phyloP scores from a whole-genome alignment of 2,797 vertebrate species.

The Oreonectes daqikongensis region DNA sequence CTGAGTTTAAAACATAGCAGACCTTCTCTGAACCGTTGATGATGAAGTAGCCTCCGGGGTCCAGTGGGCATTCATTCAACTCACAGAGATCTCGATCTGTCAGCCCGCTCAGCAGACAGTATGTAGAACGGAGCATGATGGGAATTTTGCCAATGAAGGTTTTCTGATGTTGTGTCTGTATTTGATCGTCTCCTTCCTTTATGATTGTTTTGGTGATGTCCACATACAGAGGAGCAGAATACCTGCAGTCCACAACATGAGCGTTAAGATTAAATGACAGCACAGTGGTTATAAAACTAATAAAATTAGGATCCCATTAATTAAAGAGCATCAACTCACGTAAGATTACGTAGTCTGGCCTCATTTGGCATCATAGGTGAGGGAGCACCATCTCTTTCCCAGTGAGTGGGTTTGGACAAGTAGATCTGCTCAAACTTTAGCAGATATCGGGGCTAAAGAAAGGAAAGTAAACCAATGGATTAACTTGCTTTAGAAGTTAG shows the following conservation, averaged over 20 bases:
- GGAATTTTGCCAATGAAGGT: conserved; percentile 99
- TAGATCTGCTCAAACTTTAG: conserved; percentile 99
- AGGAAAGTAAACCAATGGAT: not conserved
- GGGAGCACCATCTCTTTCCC: conserved; percentile 97
- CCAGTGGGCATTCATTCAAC: conserved; percentile 95
- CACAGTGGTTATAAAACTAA: too few relatives aligned
- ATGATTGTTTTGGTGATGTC: conserved; percentile 99
- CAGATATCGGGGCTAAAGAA: conserved; percentile 88
- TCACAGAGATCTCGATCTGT: conserved; percentile 97
- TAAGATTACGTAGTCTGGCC: conserved; percentile 93
- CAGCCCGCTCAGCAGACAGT: conserved; percentile 92
- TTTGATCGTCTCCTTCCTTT: conserved; percentile 95
- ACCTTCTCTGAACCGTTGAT: conserved; percentile 99
- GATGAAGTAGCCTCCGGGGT: conserved; percentile 98
- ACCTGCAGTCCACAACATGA: conserved; percentile 70
- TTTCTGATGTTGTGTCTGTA: conserved; percentile 98
- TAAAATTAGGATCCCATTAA: not conserved
- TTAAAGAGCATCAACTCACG: conserved; percentile 75
- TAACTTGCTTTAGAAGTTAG: not conserved
- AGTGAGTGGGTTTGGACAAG: conserved; percentile 96
- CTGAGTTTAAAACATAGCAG: not conserved
- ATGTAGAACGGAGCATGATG: conserved; percentile 98
- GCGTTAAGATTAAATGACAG: not conserved
- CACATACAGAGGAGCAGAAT: conserved; percentile 95
- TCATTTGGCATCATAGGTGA: conserved; percentile 99